Conservation (phyloP, 2,888 invertebrate species). For the Eilema depressum region DNA sequence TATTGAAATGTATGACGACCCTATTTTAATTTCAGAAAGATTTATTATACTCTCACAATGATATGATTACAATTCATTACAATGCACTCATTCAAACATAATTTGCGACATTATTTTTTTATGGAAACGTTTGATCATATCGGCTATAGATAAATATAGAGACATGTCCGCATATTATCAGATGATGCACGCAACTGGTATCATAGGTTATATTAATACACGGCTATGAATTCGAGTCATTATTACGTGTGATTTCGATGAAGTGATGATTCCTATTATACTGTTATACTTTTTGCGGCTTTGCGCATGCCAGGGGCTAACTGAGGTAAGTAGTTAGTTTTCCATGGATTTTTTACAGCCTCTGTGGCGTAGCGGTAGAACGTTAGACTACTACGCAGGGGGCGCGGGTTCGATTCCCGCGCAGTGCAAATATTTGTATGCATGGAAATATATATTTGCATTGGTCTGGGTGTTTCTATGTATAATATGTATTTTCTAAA, state of each 20-base stretch:
- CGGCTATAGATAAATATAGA: conserved; percentile 25
- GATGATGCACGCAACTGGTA: conserved; percentile 41
- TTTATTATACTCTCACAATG: not conserved
- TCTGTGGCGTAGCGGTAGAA: too few relatives aligned
- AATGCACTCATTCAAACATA: not conserved
- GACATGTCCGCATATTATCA: conserved; percentile 40
- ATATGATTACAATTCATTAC: not conserved
- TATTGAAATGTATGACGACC: too few relatives aligned
- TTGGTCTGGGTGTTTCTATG: too few relatives aligned
- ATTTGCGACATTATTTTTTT: conserved; percentile 11
- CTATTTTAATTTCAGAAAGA: not conserved
- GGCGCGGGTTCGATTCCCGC: too few relatives aligned
- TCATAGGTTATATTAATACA: conserved; percentile 22
- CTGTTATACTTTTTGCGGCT: conserved; percentile 40
- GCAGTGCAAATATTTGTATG: too few relatives aligned
- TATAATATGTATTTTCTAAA: too few relatives aligned
- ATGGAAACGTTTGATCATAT: conserved; percentile 36
- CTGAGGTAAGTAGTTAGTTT: conserved; percentile 7
- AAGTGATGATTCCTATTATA: conserved; percentile 45
- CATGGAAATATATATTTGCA: too few relatives aligned
- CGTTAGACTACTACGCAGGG: too few relatives aligned
- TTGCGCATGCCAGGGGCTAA: conserved; percentile 7
- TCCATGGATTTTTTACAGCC: not conserved
- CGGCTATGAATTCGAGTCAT: conserved; percentile 9
- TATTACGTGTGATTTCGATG: conserved; percentile 15